These are phyloP conservation scores for Aspidapion aeneum DNA, from an alignment of 2,888 invertebrate species.

Conservation along the genomic window DNA sequence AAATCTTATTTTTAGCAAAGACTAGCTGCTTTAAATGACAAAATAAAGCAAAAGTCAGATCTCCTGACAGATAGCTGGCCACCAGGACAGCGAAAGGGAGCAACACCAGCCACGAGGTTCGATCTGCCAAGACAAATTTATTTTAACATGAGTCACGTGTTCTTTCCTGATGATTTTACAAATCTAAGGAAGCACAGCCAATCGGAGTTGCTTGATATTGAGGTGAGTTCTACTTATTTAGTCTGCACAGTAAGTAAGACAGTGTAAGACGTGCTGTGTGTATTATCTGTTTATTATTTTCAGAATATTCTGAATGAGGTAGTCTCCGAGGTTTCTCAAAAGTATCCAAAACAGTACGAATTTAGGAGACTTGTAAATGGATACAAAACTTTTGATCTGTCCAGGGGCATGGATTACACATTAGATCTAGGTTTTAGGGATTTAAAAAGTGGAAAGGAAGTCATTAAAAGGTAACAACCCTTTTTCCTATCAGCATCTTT, in stretches of 20 bases:
- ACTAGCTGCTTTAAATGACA: slow-evolving; percentile 33
- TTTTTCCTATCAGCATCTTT: background rate
- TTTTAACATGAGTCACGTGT: slow-evolving; percentile 80
- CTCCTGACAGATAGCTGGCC: slow-evolving; percentile 61
- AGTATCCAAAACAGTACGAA: slow-evolving; percentile 52
- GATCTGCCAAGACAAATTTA: slow-evolving; percentile 85
- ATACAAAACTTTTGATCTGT: slow-evolving; percentile 76
- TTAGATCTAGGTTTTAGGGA: slow-evolving; percentile 66
- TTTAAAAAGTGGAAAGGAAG: slow-evolving; percentile 45
- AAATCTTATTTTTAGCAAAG: slow-evolving; percentile 33
- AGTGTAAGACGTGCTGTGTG: no score
- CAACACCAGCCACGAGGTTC: slow-evolving; percentile 68
- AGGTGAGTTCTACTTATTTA: slow-evolving; percentile 44
- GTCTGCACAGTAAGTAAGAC: no score
- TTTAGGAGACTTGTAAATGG: slow-evolving; percentile 62
- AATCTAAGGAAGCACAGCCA: slow-evolving; percentile 62
- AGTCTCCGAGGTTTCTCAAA: slow-evolving; percentile 48
- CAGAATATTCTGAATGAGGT: slow-evolving; percentile 46
- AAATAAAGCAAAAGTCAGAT: slow-evolving; percentile 35
- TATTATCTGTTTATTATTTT: no score
- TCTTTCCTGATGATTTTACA: slow-evolving; percentile 75
- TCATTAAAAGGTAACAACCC: slow-evolving; percentile 51
- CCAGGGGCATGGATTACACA: slow-evolving; percentile 81
- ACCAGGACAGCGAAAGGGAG: slow-evolving; percentile 63
- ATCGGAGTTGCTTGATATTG: slow-evolving; percentile 66